Evolutionary conservation across 2,797 vertebrate species (phyloP).

Genomic region (Chelmon rostratus): DNA sequence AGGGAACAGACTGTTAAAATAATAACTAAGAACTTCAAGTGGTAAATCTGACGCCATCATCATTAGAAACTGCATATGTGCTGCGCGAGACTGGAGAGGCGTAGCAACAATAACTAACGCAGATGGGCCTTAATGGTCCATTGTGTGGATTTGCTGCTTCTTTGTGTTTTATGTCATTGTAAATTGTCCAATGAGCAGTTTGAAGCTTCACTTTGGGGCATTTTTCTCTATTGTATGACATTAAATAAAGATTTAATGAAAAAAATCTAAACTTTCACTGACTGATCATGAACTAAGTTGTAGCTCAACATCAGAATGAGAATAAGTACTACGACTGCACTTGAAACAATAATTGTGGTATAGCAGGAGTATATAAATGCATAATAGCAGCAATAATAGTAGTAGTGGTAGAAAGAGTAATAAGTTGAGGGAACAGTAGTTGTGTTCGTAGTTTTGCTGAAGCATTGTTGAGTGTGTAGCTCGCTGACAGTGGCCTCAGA

Average conservation of each 20-base stretch:
- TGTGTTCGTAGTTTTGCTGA: background rate
- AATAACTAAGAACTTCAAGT: no score
- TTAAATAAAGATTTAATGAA: background rate
- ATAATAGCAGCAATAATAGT: background rate
- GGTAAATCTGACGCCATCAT: background rate
- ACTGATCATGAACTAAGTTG: background rate
- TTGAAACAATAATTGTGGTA: background rate
- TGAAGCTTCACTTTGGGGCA: background rate
- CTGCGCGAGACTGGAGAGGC: background rate
- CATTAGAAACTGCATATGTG: background rate
- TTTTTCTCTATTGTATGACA: background rate
- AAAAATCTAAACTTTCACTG: background rate
- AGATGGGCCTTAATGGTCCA: conserved; percentile 4
- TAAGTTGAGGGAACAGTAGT: background rate
- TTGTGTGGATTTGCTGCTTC: background rate
- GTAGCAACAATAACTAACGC: background rate
- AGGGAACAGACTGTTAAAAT: no score
- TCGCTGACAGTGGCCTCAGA: conserved; percentile 60
- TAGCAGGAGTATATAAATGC: background rate
- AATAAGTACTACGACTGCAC: background rate
- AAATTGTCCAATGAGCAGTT: background rate
- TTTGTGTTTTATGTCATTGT: conserved; percentile 6
- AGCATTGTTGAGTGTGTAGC: conserved; percentile 25
- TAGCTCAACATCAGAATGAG: background rate
- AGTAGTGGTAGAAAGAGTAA: background rate